Evolutionary conservation across 2,888 invertebrate species (phyloP).

Genomic region (Chrysotoxum bicinctum): DNA sequence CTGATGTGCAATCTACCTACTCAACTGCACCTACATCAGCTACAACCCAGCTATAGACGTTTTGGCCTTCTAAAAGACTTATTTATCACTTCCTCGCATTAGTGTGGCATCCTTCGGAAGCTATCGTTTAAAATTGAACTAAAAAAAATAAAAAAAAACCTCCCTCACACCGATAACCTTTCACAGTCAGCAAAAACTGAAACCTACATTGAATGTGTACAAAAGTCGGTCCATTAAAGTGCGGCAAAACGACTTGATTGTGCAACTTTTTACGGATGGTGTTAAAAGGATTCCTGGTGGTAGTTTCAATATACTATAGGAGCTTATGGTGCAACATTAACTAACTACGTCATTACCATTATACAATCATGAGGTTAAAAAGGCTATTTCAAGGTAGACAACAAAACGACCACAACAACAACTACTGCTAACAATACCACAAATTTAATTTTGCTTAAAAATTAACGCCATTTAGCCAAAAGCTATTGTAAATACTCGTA

Average conservation of each 20-base stretch:
- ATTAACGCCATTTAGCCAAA: background rate
- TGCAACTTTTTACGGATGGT: conserved; percentile 38
- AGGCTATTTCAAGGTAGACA: background rate
- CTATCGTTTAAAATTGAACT: conserved; percentile 38
- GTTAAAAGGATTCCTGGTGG: conserved; percentile 43
- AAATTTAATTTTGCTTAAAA: conserved; percentile 23
- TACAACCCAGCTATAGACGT: background rate
- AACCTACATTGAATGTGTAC: conserved; percentile 6
- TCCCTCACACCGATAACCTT: conserved; percentile 13
- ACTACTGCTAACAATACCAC: background rate
- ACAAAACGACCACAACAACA: background rate
- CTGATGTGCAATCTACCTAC: conserved; percentile 1
- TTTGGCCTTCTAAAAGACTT: conserved; percentile 22
- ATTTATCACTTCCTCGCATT: conserved; percentile 56
- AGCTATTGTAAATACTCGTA: background rate
- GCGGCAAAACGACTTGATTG: conserved; percentile 31
- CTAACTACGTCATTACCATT: conserved; percentile 9
- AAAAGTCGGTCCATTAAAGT: conserved; percentile 27
- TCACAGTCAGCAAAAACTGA: background rate
- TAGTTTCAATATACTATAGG: background rate
- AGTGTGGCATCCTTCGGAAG: conserved; percentile 48
- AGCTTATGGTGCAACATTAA: background rate
- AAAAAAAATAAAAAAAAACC: background rate
- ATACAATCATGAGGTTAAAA: background rate
- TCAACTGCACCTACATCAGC: background rate